These are phyloP conservation scores for Macrosteles quadrilineatus DNA, from an alignment of 1,140 invertebrate genomes.

Conservation along the genomic window DNA sequence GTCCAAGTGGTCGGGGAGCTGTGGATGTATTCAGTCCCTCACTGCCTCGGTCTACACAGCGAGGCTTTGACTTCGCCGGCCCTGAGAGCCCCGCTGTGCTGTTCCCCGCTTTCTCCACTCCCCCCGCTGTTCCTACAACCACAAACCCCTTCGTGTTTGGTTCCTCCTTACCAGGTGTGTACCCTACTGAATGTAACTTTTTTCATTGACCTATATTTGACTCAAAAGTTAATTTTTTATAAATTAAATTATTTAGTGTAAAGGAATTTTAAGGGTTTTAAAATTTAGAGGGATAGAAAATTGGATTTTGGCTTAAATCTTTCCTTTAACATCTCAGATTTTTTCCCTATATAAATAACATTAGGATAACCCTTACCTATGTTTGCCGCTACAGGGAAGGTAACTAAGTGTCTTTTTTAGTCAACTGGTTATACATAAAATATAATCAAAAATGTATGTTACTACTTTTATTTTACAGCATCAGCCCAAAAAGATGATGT, in stretches of 20 bases:
- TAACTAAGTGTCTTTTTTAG: too few relatives aligned
- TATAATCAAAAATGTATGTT: too few relatives aligned
- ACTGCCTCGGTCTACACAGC: slow-evolving; percentile 39
- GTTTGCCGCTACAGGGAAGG: too few relatives aligned
- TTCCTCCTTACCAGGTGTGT: slow-evolving; percentile 34
- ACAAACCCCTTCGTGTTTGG: slow-evolving; percentile 64
- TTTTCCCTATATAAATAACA: too few relatives aligned
- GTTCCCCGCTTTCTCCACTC: slow-evolving; percentile 41
- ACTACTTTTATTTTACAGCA: too few relatives aligned
- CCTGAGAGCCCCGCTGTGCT: slow-evolving; percentile 35
- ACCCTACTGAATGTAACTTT: not conserved
- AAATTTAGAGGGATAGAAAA: too few relatives aligned
- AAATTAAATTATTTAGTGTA: too few relatives aligned
- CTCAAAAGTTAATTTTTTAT: not conserved
- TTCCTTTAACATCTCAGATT: too few relatives aligned
- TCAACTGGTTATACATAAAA: too few relatives aligned
- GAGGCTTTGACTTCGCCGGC: slow-evolving; percentile 62
- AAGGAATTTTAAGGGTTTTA: too few relatives aligned
- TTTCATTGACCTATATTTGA: not conserved
- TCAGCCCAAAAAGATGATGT: slow-evolving; percentile 32
- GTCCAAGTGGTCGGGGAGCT: not conserved
- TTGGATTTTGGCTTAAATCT: too few relatives aligned
- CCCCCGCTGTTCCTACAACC: slow-evolving; percentile 38
- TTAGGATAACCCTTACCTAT: too few relatives aligned
- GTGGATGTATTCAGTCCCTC: not conserved